Percentiles rank a stretch among this genome's conserved stretches.
Evolutionary conservation across 2,888 invertebrate species (phyloP).

Genomic region (Hydroisotoma schaefferi): DNA sequence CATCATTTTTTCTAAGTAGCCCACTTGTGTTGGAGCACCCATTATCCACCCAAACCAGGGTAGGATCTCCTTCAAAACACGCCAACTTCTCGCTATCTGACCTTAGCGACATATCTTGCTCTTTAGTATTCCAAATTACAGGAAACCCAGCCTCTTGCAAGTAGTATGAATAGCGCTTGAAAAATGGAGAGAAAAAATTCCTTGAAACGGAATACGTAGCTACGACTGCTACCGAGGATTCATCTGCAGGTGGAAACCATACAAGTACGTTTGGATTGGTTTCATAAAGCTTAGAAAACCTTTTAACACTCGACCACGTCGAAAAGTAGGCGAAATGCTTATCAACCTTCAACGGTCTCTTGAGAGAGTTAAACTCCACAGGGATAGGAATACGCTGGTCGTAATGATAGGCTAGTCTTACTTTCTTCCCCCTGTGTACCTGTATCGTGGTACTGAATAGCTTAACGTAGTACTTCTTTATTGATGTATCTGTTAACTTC

Average conservation of each 20-base stretch:
- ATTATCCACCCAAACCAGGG: too few relatives aligned
- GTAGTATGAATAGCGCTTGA: background rate
- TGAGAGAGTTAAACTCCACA: background rate
- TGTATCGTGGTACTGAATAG: background rate
- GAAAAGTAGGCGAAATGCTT: background rate
- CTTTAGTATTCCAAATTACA: background rate
- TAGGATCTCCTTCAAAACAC: background rate
- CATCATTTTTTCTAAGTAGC: too few relatives aligned
- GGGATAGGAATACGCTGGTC: background rate
- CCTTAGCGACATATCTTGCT: background rate
- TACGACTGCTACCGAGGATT: background rate
- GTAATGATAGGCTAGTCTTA: background rate
- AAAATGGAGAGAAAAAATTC: slow-evolving; percentile 1
- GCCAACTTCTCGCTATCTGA: background rate
- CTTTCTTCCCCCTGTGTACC: background rate
- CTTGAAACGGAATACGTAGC: background rate
- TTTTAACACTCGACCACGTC: background rate
- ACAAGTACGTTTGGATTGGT: background rate
- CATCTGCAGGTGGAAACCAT: background rate
- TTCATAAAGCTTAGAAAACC: background rate
- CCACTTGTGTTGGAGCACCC: too few relatives aligned
- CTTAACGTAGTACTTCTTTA: background rate
- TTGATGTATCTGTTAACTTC: too few relatives aligned
- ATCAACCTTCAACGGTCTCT: too few relatives aligned
- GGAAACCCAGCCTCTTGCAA: slow-evolving; percentile 5